These are phyloP conservation scores for Brachionus plicatilis DNA, from an alignment of 1,140 invertebrate species.

Conservation along the genomic window DNA sequence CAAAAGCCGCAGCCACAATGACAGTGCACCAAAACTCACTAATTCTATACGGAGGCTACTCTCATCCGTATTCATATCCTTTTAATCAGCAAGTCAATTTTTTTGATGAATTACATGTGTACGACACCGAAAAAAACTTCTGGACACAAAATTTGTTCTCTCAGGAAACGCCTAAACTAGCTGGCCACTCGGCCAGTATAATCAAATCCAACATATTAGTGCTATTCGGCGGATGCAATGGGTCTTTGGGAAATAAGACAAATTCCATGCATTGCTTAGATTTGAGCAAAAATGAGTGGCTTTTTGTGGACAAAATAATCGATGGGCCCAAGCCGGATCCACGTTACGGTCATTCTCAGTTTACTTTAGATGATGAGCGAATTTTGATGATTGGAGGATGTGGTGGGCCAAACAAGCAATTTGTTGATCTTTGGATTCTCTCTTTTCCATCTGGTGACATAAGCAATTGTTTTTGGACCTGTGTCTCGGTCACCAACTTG, in stretches of 20 bases:
- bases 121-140: slow-evolving; percentile 72
- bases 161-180: slow-evolving; percentile 66
- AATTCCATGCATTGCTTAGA: slow-evolving; percentile 8
- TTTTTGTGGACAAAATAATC: slow-evolving; percentile 62
- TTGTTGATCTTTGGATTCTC: slow-evolving; percentile 68
- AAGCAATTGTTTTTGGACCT: slow-evolving; percentile 70
- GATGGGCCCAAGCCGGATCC: slow-evolving; percentile 67
- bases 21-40: slow-evolving; percentile 74
- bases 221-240: slow-evolving; percentile 67
- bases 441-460: slow-evolving; percentile 56
- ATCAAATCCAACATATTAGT: slow-evolving; percentile 75
- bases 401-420: slow-evolving; percentile 64
- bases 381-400: slow-evolving; percentile 62
- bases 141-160: slow-evolving; percentile 71
- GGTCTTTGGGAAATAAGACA: slow-evolving; percentile 47
- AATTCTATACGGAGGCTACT: slow-evolving; percentile 90
- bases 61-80: slow-evolving; percentile 81
- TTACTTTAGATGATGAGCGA: slow-evolving; percentile 54
- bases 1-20: slow-evolving; percentile 88
- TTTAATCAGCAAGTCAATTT: slow-evolving; percentile 69
- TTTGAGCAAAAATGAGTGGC: slow-evolving; percentile 22
- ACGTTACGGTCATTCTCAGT: slow-evolving; percentile 83
- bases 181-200: slow-evolving; percentile 81
- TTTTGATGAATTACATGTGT: slow-evolving; percentile 87
- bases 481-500: slow-evolving; percentile 68